Conservation (phyloP, 1,140 invertebrate genomes). For the Diplogasteroides magnus region DNA sequence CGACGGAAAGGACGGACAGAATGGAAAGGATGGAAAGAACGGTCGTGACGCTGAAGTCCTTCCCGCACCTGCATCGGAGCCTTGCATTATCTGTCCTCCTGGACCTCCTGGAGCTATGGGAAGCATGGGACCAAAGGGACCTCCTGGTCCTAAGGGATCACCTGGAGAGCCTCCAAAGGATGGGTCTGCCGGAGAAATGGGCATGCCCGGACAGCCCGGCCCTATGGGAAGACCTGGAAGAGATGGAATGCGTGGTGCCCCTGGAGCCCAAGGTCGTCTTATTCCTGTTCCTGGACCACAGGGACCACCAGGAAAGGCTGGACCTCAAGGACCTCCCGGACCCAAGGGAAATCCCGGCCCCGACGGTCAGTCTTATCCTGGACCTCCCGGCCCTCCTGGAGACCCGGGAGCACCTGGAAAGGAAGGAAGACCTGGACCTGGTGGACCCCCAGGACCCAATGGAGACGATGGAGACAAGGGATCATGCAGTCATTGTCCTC, state of each 20-base stretch:
- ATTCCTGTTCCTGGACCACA: slow-evolving; percentile 54
- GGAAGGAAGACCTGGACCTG: slow-evolving; percentile 26
- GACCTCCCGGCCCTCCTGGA: slow-evolving; percentile 48
- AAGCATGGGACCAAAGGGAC: slow-evolving; percentile 39
- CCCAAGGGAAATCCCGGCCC: slow-evolving; percentile 47
- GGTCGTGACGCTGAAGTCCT: slow-evolving; percentile 39
- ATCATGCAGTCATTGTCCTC: slow-evolving; percentile 48
- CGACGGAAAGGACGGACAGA: slow-evolving; percentile 49
- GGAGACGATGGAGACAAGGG: slow-evolving; percentile 43
- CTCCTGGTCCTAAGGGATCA: slow-evolving; percentile 32
- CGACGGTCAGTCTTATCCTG: slow-evolving; percentile 46
- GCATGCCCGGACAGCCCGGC: slow-evolving; percentile 51
- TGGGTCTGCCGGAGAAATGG: slow-evolving; percentile 34
- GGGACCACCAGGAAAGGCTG: slow-evolving; percentile 41
- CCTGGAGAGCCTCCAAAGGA: slow-evolving; percentile 35
- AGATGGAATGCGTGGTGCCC: slow-evolving; percentile 53
- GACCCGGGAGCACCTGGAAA: slow-evolving; percentile 42
- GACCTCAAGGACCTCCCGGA: slow-evolving; percentile 35
- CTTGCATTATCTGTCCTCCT: slow-evolving; percentile 52
- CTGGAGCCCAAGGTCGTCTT: slow-evolving; percentile 47
- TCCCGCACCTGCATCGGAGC: slow-evolving; percentile 40
- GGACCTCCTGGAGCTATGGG: slow-evolving; percentile 48
- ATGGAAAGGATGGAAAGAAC: slow-evolving; percentile 44
- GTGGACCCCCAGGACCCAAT: slow-evolving; percentile 30
- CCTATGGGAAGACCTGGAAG: slow-evolving; percentile 50